A percentile compares a stretch with the other conserved stretches of the same genome.
Conservation (phyloP, 2,797 vertebrate species). For the Choloepus didactylus region DNA sequence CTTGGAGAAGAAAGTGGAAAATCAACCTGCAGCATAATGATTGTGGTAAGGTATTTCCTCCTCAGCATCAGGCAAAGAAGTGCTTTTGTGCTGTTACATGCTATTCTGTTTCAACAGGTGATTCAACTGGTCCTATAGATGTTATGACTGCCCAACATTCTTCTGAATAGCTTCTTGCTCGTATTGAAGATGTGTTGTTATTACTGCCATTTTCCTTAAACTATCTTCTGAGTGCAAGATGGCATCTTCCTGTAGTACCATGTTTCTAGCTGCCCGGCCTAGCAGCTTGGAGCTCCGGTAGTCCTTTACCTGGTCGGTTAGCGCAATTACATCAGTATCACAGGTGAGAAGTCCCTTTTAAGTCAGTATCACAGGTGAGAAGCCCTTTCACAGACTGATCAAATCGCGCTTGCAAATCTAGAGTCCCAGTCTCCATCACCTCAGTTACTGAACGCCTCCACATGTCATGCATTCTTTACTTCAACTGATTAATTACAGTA, state of each 20-base stretch:
- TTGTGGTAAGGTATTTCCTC: neutral
- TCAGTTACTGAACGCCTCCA: neutral
- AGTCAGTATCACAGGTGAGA: neutral
- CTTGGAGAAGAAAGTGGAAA: neutral
- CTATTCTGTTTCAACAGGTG: conserved; percentile 92
- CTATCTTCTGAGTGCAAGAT: neutral
- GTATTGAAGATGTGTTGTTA: neutral
- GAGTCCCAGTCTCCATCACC: neutral
- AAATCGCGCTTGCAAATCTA: neutral
- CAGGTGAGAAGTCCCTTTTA: too few relatives aligned
- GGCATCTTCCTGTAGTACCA: neutral
- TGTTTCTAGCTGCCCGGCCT: neutral
- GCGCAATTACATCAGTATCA: too few relatives aligned
- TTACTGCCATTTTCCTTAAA: neutral
- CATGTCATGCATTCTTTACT: neutral
- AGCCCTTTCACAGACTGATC: neutral
- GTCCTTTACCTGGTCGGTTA: neutral
- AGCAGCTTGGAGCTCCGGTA: neutral
- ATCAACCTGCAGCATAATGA: neutral
- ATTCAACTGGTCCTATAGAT: conserved; percentile 95
- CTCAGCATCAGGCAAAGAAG: neutral
- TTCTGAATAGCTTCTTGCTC: neutral
- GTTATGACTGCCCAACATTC: conserved; percentile 94
- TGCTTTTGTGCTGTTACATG: rapidly evolving
- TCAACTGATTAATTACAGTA: neutral